Percentiles rank a stretch among this genome's conserved stretches.
These are phyloP conservation scores for Bimastos eiseni DNA, from an alignment of 2,888 invertebrate genomes.

Conservation along the genomic window DNA sequence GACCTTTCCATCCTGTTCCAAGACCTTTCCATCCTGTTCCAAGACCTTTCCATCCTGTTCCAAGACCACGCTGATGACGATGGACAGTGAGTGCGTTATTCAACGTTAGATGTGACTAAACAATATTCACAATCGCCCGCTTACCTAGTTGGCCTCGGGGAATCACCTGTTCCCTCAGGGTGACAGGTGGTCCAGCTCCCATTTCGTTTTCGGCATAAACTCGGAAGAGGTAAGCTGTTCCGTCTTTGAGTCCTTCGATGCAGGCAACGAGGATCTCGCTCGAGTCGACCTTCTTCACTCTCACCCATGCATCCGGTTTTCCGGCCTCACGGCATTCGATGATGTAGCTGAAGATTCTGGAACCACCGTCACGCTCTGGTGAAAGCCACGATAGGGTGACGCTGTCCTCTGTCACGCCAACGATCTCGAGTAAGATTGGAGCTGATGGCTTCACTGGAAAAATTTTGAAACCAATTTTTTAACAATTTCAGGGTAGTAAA, in stretches of 20 bases:
- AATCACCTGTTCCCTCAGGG: constrained; percentile 51
- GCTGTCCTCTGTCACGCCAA: constrained; percentile 55
- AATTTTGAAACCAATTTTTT: background rate
- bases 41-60: too few relatives aligned
- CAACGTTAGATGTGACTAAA: background rate
- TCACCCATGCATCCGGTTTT: constrained; percentile 66
- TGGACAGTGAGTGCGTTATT: background rate
- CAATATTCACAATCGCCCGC: constrained; percentile 27
- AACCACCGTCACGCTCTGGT: constrained; percentile 60
- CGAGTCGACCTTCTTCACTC: constrained; percentile 43
- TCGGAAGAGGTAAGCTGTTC: constrained; percentile 45
- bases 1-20: too few relatives aligned
- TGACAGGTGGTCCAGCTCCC: constrained; percentile 43
- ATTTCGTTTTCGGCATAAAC: constrained; percentile 46
- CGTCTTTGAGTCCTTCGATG: constrained; percentile 44
- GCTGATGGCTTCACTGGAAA: constrained; percentile 40
- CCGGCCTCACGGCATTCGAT: constrained; percentile 63
- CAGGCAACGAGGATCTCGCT: constrained; percentile 41
- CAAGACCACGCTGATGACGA: background rate
- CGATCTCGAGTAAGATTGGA: constrained; percentile 47
- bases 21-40: too few relatives aligned
- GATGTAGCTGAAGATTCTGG: constrained; percentile 56
- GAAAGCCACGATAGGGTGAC: constrained; percentile 59
- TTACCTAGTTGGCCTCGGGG: constrained; percentile 53
- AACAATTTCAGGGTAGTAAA: background rate